phyloP scores from a whole-genome alignment of 2,113 vertebrate genomes.

The Anarrhichthys ocellatus region DNA sequence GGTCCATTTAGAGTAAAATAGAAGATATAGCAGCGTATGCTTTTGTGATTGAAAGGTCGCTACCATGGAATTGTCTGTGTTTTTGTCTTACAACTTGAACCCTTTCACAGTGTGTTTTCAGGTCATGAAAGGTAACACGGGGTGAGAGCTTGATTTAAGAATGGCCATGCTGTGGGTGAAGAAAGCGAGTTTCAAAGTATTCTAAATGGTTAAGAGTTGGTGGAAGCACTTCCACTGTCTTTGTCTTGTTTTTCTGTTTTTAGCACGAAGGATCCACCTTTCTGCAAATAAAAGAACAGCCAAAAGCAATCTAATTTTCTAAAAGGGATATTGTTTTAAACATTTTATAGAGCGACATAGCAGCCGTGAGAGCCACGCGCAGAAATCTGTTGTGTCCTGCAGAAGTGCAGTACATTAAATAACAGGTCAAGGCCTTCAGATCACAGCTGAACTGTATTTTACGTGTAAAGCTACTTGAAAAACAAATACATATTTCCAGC shows the following conservation, averaged over 20 bases:
- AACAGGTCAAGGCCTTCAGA: slow-evolving; percentile 9
- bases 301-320: slow-evolving; percentile 32
- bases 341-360: background rate
- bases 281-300: slow-evolving; percentile 16
- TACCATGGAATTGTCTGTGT: background rate
- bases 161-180: background rate
- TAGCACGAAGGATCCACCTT: background rate
- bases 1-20: background rate
- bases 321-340: slow-evolving; percentile 25
- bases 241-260: slow-evolving; percentile 8
- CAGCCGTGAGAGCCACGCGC: slow-evolving; percentile 15
- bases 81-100: background rate
- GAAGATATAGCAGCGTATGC: background rate
- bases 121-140: background rate
- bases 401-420: slow-evolving; percentile 13
- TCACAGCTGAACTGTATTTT: background rate
- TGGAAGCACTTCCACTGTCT: background rate
- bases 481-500: background rate
- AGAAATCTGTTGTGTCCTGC: slow-evolving; percentile 20
- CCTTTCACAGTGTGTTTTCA: background rate
- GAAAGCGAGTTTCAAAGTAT: slow-evolving; percentile 52
- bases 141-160: background rate
- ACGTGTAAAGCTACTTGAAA: background rate
- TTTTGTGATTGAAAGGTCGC: background rate
- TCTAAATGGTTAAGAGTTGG: slow-evolving; percentile 25